A percentile compares a stretch with the other conserved stretches of the same genome.
Conservation (phyloP, 2,113 vertebrate species). For the Procavia capensis region DNA sequence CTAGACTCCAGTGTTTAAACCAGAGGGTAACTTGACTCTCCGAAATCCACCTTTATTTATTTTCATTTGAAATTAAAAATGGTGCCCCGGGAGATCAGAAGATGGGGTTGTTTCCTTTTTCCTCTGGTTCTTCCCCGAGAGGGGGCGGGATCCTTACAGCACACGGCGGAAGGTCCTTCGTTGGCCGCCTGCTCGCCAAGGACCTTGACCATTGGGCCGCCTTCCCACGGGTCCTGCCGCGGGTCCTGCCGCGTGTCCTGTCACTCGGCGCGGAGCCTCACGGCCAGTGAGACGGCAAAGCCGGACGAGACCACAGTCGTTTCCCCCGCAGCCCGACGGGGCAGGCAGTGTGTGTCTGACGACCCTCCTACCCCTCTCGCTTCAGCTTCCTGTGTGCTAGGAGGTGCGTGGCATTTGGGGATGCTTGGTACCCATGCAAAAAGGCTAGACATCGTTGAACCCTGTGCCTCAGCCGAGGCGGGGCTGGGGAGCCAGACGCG, state of each 20-base stretch:
- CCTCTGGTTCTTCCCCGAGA: slow-evolving; percentile 26
- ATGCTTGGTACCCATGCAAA: slow-evolving; percentile 41
- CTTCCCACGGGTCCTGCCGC: not conserved
- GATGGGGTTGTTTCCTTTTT: slow-evolving; percentile 61
- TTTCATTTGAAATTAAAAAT: slow-evolving; percentile 61
- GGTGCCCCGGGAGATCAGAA: slow-evolving; percentile 50
- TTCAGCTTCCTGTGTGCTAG: not conserved
- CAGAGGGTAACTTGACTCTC: not conserved
- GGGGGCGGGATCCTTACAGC: slow-evolving; percentile 56
- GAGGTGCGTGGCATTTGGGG: not conserved
- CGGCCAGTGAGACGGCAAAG: not conserved
- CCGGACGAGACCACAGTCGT: not conserved
- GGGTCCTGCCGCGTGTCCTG: not conserved
- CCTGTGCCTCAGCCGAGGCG: not conserved
- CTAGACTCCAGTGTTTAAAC: not conserved
- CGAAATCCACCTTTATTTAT: slow-evolving; percentile 5
- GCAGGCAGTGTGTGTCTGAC: not conserved
- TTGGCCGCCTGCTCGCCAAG: not conserved
- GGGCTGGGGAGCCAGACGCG: not conserved
- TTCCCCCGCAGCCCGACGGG: not conserved
- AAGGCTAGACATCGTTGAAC: not conserved
- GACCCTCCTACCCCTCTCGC: not conserved
- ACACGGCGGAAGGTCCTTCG: not conserved
- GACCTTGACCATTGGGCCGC: not conserved
- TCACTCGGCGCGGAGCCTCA: not conserved